Conservation (phyloP, 2,113 vertebrate species). For the cattle (Bos taurus) region DNA sequence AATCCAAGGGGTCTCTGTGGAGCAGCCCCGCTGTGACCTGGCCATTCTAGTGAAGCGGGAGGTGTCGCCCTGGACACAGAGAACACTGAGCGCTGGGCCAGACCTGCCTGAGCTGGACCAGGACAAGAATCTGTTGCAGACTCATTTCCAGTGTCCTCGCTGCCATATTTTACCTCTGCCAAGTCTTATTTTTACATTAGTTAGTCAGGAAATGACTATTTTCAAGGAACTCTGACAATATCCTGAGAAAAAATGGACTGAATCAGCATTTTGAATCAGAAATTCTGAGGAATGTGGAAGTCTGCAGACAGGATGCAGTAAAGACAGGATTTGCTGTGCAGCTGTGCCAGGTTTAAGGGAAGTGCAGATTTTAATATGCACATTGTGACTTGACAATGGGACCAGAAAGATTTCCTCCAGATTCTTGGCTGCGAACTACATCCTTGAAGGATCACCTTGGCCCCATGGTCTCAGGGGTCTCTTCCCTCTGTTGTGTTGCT, state of each 20-base stretch:
- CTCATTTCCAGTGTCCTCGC: neutral
- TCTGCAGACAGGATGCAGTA: neutral
- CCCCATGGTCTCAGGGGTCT: neutral
- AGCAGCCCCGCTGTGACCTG: rapidly evolving
- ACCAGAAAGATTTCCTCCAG: neutral
- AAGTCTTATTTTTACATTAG: neutral
- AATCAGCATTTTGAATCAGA: neutral
- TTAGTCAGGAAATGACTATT: constrained; percentile 13
- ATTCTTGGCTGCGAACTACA: neutral
- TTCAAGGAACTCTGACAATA: neutral
- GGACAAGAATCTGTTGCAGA: neutral
- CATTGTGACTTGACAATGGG: neutral
- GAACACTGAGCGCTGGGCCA: rapidly evolving
- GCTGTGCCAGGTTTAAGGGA: too few relatives aligned
- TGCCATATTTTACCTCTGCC: neutral
- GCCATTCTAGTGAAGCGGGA: rapidly evolving
- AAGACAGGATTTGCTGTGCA: neutral
- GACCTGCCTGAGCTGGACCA: neutral
- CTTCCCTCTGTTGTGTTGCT: neutral
- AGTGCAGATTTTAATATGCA: neutral
- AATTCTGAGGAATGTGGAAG: neutral
- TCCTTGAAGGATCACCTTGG: neutral
- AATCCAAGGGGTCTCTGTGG: neutral
- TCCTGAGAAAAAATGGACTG: neutral
- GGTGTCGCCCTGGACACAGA: neutral